Conservation (phyloP, 2,797 vertebrate genomes). For the Rousettus madagascariensis region DNA sequence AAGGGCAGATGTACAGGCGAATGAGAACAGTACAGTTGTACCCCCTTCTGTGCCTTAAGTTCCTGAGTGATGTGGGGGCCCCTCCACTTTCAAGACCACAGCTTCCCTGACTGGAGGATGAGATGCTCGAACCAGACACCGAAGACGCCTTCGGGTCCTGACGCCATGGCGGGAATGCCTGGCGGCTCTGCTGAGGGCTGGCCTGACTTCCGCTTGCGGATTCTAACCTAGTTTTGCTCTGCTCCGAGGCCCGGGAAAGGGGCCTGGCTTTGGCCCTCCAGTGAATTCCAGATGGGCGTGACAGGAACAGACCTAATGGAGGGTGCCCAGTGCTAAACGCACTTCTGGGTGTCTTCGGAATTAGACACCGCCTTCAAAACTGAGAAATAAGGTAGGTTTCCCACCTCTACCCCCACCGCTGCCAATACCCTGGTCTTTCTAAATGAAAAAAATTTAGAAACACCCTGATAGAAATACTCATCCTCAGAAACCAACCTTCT, state of each 20-base stretch:
- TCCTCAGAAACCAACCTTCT: neutral
- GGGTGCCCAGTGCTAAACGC: neutral
- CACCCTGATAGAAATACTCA: neutral
- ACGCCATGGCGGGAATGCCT: fast-evolving
- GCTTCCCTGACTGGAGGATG: neutral
- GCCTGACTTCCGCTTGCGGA: neutral
- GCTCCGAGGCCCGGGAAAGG: neutral
- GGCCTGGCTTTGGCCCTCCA: neutral
- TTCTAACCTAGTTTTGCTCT: neutral
- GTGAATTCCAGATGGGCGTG: neutral
- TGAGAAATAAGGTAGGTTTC: neutral
- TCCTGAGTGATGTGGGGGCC: neutral
- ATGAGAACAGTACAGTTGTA: neutral
- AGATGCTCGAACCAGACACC: neutral
- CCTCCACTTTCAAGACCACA: neutral
- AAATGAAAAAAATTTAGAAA: neutral
- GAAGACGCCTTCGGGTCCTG: neutral
- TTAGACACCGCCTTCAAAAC: neutral
- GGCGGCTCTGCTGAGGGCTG: neutral
- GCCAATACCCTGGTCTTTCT: neutral
- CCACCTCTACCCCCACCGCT: neutral
- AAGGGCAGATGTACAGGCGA: neutral
- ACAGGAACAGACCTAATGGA: neutral
- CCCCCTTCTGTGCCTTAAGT: neutral
- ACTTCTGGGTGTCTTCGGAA: neutral